Evolutionary conservation across 1,140 invertebrate genomes (phyloP), one percentile per base, ranked within the genome.

Genomic region (Liolophura sinensis): DNA sequence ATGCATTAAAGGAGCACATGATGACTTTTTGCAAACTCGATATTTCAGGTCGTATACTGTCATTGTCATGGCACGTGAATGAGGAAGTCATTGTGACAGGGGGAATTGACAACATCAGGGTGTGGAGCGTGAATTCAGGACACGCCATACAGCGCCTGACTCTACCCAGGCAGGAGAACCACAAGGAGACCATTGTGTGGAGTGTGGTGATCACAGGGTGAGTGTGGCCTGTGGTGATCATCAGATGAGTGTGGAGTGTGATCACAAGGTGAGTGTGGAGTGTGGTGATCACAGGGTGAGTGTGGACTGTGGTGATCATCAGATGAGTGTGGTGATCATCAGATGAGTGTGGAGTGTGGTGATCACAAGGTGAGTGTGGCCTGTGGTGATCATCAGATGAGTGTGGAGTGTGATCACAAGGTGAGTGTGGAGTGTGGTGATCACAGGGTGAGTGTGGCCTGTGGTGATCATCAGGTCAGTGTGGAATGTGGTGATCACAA

Each of bases 121-220:
- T 97, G 46, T 97, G 94, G 93, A 91, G 92, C 86, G 90, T 92
- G 0, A 83, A 88, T 46, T 91, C 90, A 46, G 94, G 94, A 1
- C 91, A 92, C 81, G 93, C 92, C 0, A 85, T 94, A 67, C 91
- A 93, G 75, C 89, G 91, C 67, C 91, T 97, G 85, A 90, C 88
- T 1, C 88, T 93, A 6, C 89, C 89, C 3, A 84, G 90, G 69
- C 78, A 85, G 51, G 70, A 78, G 24, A 78, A 68, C 56, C 78
- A 80, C 22, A 80, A 90, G 77, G 88, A 91, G 64, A 93, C 92
- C 0, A 91, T 95, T 65, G 90, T 97, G 0, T 97, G 94, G 93
- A 92, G 91, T 77, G 77, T 97, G 14, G 88, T 89, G 15, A 88
- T 96, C 0, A 88, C 92, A 0, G 87, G 71, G 82, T 83, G 67